Conservation (phyloP, 2,113 vertebrate species). For the Otus sunia region DNA sequence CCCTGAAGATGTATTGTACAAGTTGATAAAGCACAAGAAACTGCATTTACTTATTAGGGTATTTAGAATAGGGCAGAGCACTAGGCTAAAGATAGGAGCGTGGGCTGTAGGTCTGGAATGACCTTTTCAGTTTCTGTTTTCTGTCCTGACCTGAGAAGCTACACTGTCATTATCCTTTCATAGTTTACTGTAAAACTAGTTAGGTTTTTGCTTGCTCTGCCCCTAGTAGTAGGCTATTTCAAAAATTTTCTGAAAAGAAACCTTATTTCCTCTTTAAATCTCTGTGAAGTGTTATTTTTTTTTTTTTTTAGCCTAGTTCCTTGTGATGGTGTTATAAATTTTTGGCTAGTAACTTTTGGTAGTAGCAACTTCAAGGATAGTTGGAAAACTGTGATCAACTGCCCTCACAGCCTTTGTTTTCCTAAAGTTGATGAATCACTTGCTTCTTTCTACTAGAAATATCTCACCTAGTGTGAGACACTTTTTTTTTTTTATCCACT, state of each 20-base stretch:
- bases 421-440: neutral
- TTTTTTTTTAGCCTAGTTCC: neutral
- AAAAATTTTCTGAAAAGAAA: neutral
- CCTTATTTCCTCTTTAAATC: neutral
- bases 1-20: conserved; percentile 33
- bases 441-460: neutral
- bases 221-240: neutral
- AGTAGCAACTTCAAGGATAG: neutral
- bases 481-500: neutral
- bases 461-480: neutral
- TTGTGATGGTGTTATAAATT: neutral
- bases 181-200: neutral
- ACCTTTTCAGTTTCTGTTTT: neutral
- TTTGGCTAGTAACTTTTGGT: neutral
- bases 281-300: neutral
- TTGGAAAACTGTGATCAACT: neutral
- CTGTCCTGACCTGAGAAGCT: neutral
- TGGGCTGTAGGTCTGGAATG: neutral
- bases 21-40: conserved; percentile 28
- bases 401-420: neutral
- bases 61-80: neutral
- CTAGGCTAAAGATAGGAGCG: conserved; percentile 30
- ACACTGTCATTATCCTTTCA: neutral
- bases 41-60: conserved; percentile 51
- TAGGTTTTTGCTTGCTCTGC: neutral